A percentile compares a stretch with the other conserved stretches of the same genome.
Evolutionary conservation across 2,113 vertebrate species (phyloP).

Genomic region (Dipodomys ordii): DNA sequence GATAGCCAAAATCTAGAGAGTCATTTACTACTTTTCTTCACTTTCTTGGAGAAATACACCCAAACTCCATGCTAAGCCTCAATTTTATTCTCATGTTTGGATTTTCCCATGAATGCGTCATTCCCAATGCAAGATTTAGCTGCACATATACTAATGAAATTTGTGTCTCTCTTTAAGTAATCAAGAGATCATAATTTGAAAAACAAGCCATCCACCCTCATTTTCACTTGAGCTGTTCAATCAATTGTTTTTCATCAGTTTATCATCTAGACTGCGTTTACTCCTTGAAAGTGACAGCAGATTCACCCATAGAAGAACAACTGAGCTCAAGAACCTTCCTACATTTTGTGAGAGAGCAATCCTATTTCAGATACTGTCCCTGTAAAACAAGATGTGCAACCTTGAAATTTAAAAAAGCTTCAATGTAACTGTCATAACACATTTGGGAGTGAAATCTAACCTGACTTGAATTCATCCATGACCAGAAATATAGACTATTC

Average conservation of each 20-base stretch:
- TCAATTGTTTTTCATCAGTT: neutral
- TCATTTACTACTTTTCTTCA: conserved; percentile 2
- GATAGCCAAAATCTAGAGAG: neutral
- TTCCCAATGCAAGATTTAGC: neutral
- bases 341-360: neutral
- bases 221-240: neutral
- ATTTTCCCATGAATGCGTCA: too few relatives aligned
- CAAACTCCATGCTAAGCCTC: conserved; percentile 19
- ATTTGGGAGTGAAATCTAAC: neutral
- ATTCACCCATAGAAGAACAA: neutral
- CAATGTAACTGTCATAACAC: neutral
- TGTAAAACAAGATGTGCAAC: neutral
- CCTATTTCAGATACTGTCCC: neutral
- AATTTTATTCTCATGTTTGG: conserved; percentile 7
- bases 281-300: neutral
- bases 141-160: neutral
- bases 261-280: neutral
- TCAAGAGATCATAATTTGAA: neutral
- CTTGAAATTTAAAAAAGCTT: neutral
- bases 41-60: neutral
- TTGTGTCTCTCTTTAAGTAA: neutral
- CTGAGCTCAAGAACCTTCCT: neutral
- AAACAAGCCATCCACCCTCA: neutral
- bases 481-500: neutral
- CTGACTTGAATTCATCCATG: conserved; percentile 10